Evolutionary conservation across 1,140 invertebrate genomes (phyloP).

Genomic region (Drosophila funebris): DNA sequence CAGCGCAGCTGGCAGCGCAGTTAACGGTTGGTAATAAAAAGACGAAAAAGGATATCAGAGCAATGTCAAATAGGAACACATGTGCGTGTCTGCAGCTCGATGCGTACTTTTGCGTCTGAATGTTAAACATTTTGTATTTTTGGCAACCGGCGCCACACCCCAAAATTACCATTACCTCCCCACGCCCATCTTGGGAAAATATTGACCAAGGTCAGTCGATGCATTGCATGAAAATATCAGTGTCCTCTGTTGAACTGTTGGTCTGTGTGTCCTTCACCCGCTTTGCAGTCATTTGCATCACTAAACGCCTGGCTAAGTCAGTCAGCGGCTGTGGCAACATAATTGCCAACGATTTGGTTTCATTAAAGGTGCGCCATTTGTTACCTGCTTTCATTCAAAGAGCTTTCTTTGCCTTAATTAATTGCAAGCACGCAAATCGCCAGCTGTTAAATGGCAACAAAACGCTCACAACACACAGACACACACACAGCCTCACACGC

Average conservation of each 20-base stretch:
- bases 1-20: slow-evolving; percentile 24
- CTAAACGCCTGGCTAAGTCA: neutral
- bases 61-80: neutral
- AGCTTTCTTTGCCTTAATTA: slow-evolving; percentile 57
- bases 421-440: slow-evolving; percentile 58
- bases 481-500: neutral
- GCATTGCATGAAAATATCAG: neutral
- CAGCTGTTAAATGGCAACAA: slow-evolving; percentile 32
- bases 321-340: neutral
- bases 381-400: neutral
- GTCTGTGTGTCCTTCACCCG: slow-evolving; percentile 24
- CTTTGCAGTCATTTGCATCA: slow-evolving; percentile 14
- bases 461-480: neutral
- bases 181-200: neutral
- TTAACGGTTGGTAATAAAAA: slow-evolving; percentile 7
- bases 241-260: slow-evolving; percentile 16
- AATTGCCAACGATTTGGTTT: slow-evolving; percentile 13
- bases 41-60: slow-evolving; percentile 23
- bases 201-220: slow-evolving; percentile 27
- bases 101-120: slow-evolving; percentile 22
- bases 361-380: neutral
- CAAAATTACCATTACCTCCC: too few relatives aligned
- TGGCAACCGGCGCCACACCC: slow-evolving; percentile 28
- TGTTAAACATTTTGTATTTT: slow-evolving; percentile 1
- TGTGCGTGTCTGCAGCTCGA: slow-evolving; percentile 12